A percentile compares a stretch with the other conserved stretches of the same genome.
phyloP scores from a whole-genome alignment of 2,888 invertebrate species.

The Trichopoda pennipes region DNA sequence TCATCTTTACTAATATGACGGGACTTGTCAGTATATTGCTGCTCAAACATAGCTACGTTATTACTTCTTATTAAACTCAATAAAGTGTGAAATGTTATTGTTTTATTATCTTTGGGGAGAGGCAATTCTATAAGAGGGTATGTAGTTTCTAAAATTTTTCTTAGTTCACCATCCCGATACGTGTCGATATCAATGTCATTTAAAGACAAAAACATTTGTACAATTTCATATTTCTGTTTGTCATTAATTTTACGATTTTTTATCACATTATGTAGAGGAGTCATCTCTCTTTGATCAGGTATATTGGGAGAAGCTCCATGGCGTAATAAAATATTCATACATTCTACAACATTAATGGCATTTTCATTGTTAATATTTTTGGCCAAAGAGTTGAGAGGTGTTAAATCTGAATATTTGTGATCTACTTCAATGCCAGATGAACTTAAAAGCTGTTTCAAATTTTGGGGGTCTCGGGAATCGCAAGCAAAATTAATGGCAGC shows the following conservation, averaged over 20 bases:
- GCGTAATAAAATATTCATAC: slow-evolving; percentile 75
- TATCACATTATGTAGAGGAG: slow-evolving; percentile 76
- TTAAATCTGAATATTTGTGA: slow-evolving; percentile 74
- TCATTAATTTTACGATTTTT: slow-evolving; percentile 74
- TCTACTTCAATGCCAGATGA: slow-evolving; percentile 73
- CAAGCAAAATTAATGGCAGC: slow-evolving; percentile 77
- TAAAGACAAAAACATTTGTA: slow-evolving; percentile 74
- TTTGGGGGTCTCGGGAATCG: slow-evolving; percentile 78
- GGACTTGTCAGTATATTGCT: slow-evolving; percentile 80
- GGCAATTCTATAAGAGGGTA: slow-evolving; percentile 76
- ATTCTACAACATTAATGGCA: slow-evolving; percentile 71
- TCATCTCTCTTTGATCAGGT: slow-evolving; percentile 77
- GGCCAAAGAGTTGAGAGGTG: slow-evolving; percentile 77
- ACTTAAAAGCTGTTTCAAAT: slow-evolving; percentile 73
- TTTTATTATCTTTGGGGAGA: slow-evolving; percentile 34
- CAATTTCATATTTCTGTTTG: slow-evolving; percentile 71
- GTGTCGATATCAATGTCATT: slow-evolving; percentile 77
- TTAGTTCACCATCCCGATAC: slow-evolving; percentile 79
- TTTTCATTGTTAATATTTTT: slow-evolving; percentile 76
- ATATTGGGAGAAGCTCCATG: slow-evolving; percentile 78
- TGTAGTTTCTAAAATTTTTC: slow-evolving; percentile 72
- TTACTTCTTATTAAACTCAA: slow-evolving; percentile 82
- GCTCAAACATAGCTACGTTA: slow-evolving; percentile 83
- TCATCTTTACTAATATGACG: slow-evolving; percentile 73
- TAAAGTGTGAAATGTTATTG: slow-evolving; percentile 80